phyloP scores from a whole-genome alignment of 2,888 invertebrate genomes.

The Drosophila neotestacea region DNA sequence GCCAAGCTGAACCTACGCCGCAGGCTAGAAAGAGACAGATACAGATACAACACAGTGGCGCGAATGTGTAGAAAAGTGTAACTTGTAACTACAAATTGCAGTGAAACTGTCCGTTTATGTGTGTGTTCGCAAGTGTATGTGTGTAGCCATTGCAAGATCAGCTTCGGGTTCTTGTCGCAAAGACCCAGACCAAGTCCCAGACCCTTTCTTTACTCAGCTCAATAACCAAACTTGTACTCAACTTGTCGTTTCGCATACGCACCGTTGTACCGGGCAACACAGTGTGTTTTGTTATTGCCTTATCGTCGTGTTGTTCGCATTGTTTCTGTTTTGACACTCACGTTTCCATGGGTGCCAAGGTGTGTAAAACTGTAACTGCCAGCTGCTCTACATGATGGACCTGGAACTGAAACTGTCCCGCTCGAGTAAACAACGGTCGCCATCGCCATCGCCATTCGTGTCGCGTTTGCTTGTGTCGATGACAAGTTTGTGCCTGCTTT shows the following conservation, averaged over 20 bases:
- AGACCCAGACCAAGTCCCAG: conserved; percentile 16
- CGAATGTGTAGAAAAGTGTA: conserved; percentile 70
- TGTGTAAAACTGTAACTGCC: conserved; percentile 65
- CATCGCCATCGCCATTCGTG: conserved; percentile 37
- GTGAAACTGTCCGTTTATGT: conserved; percentile 41
- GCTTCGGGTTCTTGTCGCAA: conserved; percentile 44
- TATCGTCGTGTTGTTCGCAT: conserved; percentile 14
- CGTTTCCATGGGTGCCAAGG: conserved; percentile 76
- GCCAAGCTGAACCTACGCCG: conserved; percentile 45
- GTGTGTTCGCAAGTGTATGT: conserved; percentile 18
- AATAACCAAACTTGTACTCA: conserved; percentile 47
- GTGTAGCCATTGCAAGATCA: conserved; percentile 62
- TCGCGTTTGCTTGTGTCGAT: conserved; percentile 47
- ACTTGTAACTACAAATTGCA: conserved; percentile 77
- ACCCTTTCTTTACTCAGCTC: conserved; percentile 43
- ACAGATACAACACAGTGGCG: conserved; percentile 48
- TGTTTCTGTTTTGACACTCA: conserved; percentile 70
- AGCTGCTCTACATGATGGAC: conserved; percentile 73
- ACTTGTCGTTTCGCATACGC: conserved; percentile 70
- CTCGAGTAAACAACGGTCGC: conserved; percentile 83
- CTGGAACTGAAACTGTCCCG: conserved; percentile 77
- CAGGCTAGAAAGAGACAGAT: conserved; percentile 73
- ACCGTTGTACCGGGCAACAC: conserved; percentile 55
- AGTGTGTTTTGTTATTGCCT: conserved; percentile 34
- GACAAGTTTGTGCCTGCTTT: conserved; percentile 63